Percentiles rank a stretch among this genome's conserved stretches.
These are phyloP conservation scores for Apodemus speciosus DNA, from an alignment of 2,113 vertebrate species.

Conservation along the genomic window DNA sequence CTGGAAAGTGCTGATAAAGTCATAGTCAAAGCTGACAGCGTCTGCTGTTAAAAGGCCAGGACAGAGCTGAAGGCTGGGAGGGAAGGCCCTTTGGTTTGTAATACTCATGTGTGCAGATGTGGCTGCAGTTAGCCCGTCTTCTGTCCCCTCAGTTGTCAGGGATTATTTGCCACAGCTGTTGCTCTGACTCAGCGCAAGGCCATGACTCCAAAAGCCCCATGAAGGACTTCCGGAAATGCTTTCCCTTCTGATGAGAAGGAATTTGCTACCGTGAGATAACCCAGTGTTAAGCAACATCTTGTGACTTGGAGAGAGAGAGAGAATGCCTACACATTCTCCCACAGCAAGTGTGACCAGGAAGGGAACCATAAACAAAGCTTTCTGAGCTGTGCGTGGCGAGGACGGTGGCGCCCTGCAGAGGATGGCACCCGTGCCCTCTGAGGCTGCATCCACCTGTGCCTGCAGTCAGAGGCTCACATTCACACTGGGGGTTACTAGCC, in stretches of 20 bases:
- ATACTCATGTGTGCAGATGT: rapidly evolving
- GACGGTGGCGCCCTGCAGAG: background rate
- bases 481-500: background rate
- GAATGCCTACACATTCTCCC: constrained; percentile 58
- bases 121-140: background rate
- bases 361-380: background rate
- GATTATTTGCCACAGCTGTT: constrained; percentile 39
- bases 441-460: background rate
- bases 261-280: constrained; percentile 54
- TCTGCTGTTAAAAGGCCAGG: background rate
- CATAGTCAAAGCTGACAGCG: background rate
- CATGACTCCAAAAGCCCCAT: background rate
- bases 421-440: background rate
- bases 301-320: constrained; percentile 62
- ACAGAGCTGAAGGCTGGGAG: background rate
- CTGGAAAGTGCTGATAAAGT: background rate
- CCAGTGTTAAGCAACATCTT: constrained; percentile 49
- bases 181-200: constrained; percentile 26
- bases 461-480: background rate
- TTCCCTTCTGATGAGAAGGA: constrained; percentile 55
- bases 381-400: background rate
- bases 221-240: background rate
- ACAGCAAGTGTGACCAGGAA: constrained; percentile 26
- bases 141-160: background rate
- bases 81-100: background rate